Evolutionary conservation across 23 tunicate genomes (phyloP), one percentile per base, ranked within the genome.

Genomic region (Styela plicata): DNA sequence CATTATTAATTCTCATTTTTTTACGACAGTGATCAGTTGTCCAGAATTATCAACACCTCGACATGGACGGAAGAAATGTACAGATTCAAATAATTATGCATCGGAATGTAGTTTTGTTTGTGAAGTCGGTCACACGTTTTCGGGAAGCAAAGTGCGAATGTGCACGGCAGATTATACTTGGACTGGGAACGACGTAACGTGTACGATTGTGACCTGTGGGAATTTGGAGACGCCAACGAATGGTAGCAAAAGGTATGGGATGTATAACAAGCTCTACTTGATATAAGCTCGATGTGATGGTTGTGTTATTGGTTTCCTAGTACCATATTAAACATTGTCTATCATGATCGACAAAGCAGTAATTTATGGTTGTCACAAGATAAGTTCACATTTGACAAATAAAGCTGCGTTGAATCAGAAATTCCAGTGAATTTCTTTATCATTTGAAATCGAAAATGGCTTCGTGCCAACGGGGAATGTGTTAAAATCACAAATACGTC

Each of bases 31-130:
- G 37, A 70, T 90, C 69, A 70, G 84, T 7, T 95, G 99, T 69
- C 82, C 91, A 10, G 36, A 89, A 25, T 86, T 95, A 17, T 53
- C 74, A 57, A 79, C 89, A 16, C 99, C 96, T 31, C 79, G 85
- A 78, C 79, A 95, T 80, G 99, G 99, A 25, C 52, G 91, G 63
- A 90, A 90, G 88, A 78, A 53, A 27, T 95, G 99, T 63, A 80
- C 86, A 0, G 95, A 95, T 52, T 70, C 69, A 0, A 84, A 81
- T 63, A 88, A 93, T 68, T 93, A 77, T 63, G 78, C 74, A 35
- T 93, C 98, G 18, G 88, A 69, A 29, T 93, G 98, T 84, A 86
- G 89, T 32, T 84, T 88, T 62, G 52, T 82, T 62, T 93, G 98
- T 69, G 93, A 81, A 27, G 91, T 88, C 24, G 98, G 98, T 16